Evolutionary conservation across 2,797 vertebrate species (phyloP).

Genomic region (Cirrhinus molitorella): DNA sequence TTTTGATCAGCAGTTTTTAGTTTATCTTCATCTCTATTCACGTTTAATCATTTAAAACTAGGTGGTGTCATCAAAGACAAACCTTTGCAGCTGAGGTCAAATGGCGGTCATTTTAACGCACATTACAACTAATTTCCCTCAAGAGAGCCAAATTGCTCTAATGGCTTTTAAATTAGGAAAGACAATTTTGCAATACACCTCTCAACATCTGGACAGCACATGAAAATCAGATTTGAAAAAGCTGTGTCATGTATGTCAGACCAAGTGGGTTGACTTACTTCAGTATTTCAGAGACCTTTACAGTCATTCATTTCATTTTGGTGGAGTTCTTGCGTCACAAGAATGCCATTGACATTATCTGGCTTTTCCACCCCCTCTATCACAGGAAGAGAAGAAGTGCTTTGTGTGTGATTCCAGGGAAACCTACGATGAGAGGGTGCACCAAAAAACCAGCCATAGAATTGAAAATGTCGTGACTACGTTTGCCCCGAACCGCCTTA

Average conservation of each 20-base stretch:
- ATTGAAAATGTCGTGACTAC: constrained; percentile 96
- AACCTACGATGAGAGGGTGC: constrained; percentile 77
- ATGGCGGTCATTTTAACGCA: background rate
- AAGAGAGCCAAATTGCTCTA: background rate
- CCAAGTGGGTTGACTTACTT: constrained; percentile 17
- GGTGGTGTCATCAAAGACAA: constrained; percentile 2
- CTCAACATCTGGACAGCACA: constrained; percentile 32
- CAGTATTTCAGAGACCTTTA: constrained; percentile 8
- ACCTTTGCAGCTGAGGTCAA: constrained; percentile 13
- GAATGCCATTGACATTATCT: constrained; percentile 65
- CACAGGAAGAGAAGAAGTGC: constrained; percentile 98
- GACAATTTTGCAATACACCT: background rate
- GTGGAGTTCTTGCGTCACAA: constrained; percentile 30
- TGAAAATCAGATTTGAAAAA: constrained; percentile 14
- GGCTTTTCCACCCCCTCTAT: constrained; percentile 45
- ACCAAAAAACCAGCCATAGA: constrained; percentile 83
- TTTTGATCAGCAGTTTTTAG: constrained; percentile 10
- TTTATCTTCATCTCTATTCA: background rate
- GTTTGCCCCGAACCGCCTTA: constrained; percentile 91
- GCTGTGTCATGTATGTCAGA: constrained; percentile 23
- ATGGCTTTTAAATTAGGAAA: background rate
- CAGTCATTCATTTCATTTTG: constrained; percentile 44
- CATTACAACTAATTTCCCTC: background rate
- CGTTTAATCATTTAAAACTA: background rate
- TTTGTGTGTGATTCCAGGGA: constrained; percentile 89